Conservation (phyloP, 2,113 vertebrate genomes). For the Rhinoptilus africanus region DNA sequence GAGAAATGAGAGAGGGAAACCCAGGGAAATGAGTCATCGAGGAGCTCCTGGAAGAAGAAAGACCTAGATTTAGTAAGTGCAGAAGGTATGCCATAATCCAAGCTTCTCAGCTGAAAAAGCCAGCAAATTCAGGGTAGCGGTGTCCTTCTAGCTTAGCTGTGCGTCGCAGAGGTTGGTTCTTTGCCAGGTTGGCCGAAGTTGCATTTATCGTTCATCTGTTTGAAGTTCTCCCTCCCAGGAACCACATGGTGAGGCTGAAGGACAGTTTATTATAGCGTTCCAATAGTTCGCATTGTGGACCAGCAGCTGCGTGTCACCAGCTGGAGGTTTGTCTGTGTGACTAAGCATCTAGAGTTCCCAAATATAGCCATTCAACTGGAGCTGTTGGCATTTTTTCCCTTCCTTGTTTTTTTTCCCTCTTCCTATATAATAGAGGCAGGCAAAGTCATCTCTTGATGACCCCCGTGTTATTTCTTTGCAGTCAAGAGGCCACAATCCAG, state of each 20-base stretch:
- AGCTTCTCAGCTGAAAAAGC: neutral
- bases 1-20: conserved; percentile 21
- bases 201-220: neutral
- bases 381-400: neutral
- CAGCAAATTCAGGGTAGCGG: neutral
- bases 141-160: neutral
- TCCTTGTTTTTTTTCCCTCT: neutral
- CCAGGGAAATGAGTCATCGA: conserved; percentile 33
- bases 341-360: conserved; percentile 55
- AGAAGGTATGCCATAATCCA: neutral
- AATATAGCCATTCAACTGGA: conserved; percentile 34
- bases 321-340: conserved; percentile 27
- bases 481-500: neutral
- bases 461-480: neutral
- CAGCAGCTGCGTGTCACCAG: conserved; percentile 54
- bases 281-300: neutral
- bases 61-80: neutral
- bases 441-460: neutral
- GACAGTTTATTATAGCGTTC: conserved; percentile 14
- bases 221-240: neutral
- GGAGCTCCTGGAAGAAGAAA: conserved; percentile 8
- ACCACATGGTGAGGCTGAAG: conserved; percentile 15
- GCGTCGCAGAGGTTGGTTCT: neutral
- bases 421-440: neutral
- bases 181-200: neutral